These are phyloP conservation scores for Drosophila acutilabella DNA, from an alignment of 2,888 invertebrate genomes.

Conservation along the genomic window DNA sequence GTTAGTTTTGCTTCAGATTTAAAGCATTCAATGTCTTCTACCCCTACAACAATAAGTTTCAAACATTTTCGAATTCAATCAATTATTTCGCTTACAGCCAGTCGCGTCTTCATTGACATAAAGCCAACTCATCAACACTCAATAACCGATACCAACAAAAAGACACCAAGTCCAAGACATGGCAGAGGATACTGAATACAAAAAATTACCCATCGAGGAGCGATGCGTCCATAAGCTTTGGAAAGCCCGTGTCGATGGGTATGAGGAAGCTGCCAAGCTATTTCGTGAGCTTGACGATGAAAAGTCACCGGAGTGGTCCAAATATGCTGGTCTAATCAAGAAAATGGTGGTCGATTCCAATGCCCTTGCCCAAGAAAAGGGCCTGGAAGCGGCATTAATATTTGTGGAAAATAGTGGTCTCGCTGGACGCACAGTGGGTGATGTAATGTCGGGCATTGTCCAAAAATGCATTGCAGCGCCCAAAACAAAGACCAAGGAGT, in stretches of 20 bases:
- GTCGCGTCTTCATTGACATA: slow-evolving; percentile 34
- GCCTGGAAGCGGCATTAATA: slow-evolving; percentile 94
- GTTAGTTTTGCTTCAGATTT: slow-evolving; percentile 32
- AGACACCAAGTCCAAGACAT: slow-evolving; percentile 83
- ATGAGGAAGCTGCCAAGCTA: slow-evolving; percentile 95
- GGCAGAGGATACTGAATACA: slow-evolving; percentile 95
- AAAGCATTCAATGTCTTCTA: slow-evolving; percentile 9
- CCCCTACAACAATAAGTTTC: slow-evolving; percentile 15
- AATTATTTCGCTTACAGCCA: slow-evolving; percentile 37
- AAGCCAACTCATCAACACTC: slow-evolving; percentile 19
- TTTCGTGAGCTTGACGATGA: slow-evolving; percentile 96
- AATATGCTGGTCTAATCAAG: slow-evolving; percentile 95
- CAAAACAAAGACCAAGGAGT: slow-evolving; percentile 95
- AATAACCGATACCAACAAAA: slow-evolving; percentile 20
- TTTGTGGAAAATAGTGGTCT: slow-evolving; percentile 96
- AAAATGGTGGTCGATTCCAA: slow-evolving; percentile 98
- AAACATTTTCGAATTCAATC: slow-evolving; percentile 22
- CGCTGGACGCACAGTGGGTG: slow-evolving; percentile 94
- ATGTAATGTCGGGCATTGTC: slow-evolving; percentile 95
- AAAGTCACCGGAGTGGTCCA: slow-evolving; percentile 96
- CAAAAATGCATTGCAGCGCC: slow-evolving; percentile 97
- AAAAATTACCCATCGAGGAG: slow-evolving; percentile 95
- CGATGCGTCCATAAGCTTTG: slow-evolving; percentile 97
- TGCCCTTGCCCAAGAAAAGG: slow-evolving; percentile 98
- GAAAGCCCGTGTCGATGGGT: slow-evolving; percentile 97